phyloP scores from a whole-genome alignment of 2,113 vertebrate genomes.

The Elgaria multicarinata region DNA sequence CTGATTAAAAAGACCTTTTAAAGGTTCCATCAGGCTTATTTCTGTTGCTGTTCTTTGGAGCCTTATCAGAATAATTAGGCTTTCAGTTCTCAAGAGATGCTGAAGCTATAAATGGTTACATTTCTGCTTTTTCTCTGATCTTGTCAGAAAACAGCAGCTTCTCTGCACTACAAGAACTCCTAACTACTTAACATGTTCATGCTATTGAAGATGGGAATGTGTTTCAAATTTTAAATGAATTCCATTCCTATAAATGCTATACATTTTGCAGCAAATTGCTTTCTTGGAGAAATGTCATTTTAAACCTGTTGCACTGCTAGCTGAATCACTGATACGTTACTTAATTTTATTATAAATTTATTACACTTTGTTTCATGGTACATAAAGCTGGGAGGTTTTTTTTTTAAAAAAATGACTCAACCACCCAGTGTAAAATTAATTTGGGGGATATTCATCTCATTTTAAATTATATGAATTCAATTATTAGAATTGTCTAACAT shows the following conservation, averaged over 20 bases:
- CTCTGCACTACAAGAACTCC: conserved; percentile 32
- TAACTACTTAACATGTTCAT: conserved; percentile 27
- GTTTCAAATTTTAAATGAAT: conserved; percentile 43
- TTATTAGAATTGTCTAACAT: not conserved
- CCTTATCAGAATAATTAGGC: conserved; percentile 39
- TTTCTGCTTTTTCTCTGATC: conserved; percentile 20
- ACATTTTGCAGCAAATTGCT: conserved; percentile 45
- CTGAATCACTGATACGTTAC: not conserved
- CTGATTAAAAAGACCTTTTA: not conserved
- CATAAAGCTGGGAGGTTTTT: not conserved
- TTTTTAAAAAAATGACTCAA: not conserved
- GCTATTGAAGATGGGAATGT: conserved; percentile 25
- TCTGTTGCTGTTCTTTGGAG: not conserved
- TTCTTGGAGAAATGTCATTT: conserved; percentile 31
- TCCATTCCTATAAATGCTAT: conserved; percentile 19
- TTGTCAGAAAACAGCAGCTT: not conserved
- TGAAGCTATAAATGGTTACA: not conserved
- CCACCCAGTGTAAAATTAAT: conserved; percentile 32
- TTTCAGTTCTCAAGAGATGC: conserved; percentile 32
- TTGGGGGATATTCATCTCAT: not conserved
- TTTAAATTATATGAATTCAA: conserved; percentile 1
- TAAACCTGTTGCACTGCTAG: conserved; percentile 15
- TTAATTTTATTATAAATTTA: conserved; percentile 52
- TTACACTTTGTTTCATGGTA: conserved; percentile 20
- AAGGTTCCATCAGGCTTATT: not conserved